Base-by-base conservation (phyloP, 2,113 vertebrate species). In the Otolemur garnettii region DNA sequence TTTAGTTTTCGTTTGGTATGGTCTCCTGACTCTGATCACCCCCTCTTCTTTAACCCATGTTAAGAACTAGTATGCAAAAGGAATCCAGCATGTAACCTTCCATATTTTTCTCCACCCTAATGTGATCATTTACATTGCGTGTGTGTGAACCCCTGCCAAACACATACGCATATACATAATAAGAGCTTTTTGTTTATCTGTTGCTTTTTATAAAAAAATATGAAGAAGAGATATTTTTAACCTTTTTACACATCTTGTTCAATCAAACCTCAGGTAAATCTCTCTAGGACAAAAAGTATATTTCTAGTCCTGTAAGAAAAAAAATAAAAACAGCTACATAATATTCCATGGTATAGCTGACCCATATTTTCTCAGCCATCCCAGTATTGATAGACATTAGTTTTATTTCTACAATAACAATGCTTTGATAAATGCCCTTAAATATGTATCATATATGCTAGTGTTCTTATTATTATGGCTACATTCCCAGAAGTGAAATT, bases 361-460 rank as follows among this genome's bases (percentile, higher is more conserved):
- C 33, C 11, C 28, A 22, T 88, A 80, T 95, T 81, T 96, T 87
- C 74, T 93, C 45, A 80, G 22, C 17, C 38, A 77, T 75, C n/a
- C 28, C 17, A 3, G 3, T 66, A 69, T 50, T 75, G 68, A 75
- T n/a, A 95, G 59, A 30, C 79, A 91, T 90, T 92, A 72, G 57
- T 90, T 95, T 95, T 84, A 35, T 35, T 79, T 84, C 53, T 33
- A 72, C 57, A 95, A 80, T 90, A 90, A 75, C 53, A 84, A 72
- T 38, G 24, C 45, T 87, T 35, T 53, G 87, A 64, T 96, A 93
- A 94, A 94, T 72, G 14, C 53, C 18, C 60, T 83, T 94, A 71
- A 95, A 93, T 79, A 80, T 87, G 92, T 77, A 35, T 35, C 33
- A 78, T 64, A 11, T 53, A 33, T 59, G 66, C 38, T 80, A 89